These are phyloP conservation scores for Bovichtus diacanthus DNA, from an alignment of 2,797 vertebrate genomes.

Conservation along the genomic window DNA sequence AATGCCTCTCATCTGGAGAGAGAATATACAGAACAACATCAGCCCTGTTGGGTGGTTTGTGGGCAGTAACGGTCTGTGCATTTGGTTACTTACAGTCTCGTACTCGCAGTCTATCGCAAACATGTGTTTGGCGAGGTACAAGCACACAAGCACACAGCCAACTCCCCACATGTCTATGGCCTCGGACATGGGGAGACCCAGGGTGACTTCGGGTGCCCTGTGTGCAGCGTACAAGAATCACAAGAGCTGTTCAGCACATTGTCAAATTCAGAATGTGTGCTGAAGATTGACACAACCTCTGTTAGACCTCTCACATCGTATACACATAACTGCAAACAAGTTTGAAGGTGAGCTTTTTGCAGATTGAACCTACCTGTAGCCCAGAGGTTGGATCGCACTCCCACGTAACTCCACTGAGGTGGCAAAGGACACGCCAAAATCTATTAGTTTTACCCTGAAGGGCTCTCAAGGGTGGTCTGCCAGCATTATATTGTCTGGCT, in stretches of 20 bases:
- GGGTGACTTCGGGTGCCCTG: conserved; percentile 3
- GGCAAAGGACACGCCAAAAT: neutral
- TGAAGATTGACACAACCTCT: no score
- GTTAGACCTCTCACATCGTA: no score
- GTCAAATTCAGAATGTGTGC: neutral
- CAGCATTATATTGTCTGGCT: neutral
- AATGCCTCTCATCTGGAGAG: neutral
- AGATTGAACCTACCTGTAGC: conserved; percentile 1
- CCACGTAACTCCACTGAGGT: neutral
- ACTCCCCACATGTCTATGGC: neutral
- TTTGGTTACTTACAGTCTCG: neutral
- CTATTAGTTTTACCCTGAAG: neutral
- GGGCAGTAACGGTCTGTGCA: neutral
- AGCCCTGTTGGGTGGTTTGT: no score
- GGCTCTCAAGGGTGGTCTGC: neutral
- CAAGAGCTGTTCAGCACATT: neutral
- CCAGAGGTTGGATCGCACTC: neutral
- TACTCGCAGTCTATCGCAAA: neutral
- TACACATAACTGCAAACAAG: no score
- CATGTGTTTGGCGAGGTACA: neutral
- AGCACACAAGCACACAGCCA: neutral
- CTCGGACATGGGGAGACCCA: neutral
- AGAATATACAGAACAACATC: neutral
- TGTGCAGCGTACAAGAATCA: neutral
- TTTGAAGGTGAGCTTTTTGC: neutral